Evolutionary conservation across 2,113 vertebrate genomes (phyloP).

Genomic region (Gulo gulo): DNA sequence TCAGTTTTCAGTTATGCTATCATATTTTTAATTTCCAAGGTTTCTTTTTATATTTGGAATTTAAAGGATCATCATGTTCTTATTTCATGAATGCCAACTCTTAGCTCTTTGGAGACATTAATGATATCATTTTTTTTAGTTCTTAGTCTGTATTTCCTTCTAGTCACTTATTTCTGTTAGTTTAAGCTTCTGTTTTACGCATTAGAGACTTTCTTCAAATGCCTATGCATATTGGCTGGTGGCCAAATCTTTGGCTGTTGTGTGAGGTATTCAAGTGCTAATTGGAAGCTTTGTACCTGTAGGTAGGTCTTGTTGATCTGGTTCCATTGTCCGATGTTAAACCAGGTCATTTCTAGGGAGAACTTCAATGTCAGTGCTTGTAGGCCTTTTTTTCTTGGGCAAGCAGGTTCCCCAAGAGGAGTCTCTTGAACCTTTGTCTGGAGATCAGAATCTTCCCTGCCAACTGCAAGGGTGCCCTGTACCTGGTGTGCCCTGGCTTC

Average conservation of each 20-base stretch:
- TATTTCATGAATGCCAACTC: background rate
- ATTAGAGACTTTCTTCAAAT: constrained; percentile 21
- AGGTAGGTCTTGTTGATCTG: background rate
- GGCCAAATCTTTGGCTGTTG: background rate
- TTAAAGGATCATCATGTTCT: background rate
- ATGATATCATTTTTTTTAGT: background rate
- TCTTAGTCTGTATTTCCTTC: background rate
- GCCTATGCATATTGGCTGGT: background rate
- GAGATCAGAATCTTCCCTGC: background rate
- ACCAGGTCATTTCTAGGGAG: background rate
- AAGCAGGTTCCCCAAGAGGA: background rate
- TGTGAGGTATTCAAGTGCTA: background rate
- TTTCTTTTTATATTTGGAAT: background rate
- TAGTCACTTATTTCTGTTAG: background rate
- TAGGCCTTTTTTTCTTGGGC: background rate
- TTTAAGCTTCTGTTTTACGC: background rate
- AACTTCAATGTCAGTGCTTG: background rate
- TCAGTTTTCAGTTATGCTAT: background rate
- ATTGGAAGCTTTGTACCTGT: background rate
- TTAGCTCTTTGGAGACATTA: background rate
- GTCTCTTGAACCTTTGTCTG: background rate
- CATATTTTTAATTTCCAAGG: background rate
- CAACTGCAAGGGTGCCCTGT: background rate
- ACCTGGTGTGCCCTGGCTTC: background rate
- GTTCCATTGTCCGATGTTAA: background rate